Percentiles rank a stretch among this genome's conserved stretches.
phyloP scores from a whole-genome alignment of 2,888 invertebrate species.

The Agrotis ipsilon region DNA sequence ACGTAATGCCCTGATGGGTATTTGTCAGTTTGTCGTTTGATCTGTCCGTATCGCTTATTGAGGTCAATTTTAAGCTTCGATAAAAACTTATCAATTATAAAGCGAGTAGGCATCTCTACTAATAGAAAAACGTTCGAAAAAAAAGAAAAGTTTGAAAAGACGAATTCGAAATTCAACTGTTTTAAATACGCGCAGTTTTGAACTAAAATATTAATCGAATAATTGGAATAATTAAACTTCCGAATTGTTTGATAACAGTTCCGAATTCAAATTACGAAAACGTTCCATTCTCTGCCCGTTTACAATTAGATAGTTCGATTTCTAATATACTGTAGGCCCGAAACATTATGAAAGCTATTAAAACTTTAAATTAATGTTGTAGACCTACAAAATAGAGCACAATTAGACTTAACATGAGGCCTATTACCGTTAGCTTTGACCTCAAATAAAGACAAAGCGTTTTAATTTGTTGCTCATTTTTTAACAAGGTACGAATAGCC shows the following conservation, averaged over 20 bases:
- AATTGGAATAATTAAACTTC: conserved; percentile 12
- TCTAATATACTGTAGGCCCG: conserved; percentile 50
- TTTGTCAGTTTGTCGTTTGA: conserved; percentile 68
- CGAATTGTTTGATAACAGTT: conserved; percentile 45
- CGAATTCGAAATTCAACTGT: not conserved
- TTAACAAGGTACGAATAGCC: conserved; percentile 26
- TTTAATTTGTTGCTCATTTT: conserved; percentile 46
- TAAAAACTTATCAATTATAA: conserved; percentile 48
- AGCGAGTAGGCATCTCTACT: not conserved
- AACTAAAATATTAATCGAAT: conserved; percentile 20
- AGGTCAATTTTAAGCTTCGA: conserved; percentile 64
- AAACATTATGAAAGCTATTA: conserved; percentile 53
- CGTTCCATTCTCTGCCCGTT: conserved; percentile 40
- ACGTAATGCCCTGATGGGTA: conserved; percentile 69
- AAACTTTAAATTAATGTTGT: conserved; percentile 58
- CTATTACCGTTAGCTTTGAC: conserved; percentile 61
- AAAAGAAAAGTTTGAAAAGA: not conserved
- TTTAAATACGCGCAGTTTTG: not conserved
- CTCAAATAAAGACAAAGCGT: conserved; percentile 60
- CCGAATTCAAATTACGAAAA: conserved; percentile 53
- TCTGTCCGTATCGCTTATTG: conserved; percentile 55
- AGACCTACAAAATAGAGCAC: conserved; percentile 42
- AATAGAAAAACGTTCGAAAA: conserved; percentile 1
- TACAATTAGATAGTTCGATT: conserved; percentile 50
- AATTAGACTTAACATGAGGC: conserved; percentile 56